Evolutionary conservation across 2,888 invertebrate genomes (phyloP).

Genomic region (Deilephila porcellus): DNA sequence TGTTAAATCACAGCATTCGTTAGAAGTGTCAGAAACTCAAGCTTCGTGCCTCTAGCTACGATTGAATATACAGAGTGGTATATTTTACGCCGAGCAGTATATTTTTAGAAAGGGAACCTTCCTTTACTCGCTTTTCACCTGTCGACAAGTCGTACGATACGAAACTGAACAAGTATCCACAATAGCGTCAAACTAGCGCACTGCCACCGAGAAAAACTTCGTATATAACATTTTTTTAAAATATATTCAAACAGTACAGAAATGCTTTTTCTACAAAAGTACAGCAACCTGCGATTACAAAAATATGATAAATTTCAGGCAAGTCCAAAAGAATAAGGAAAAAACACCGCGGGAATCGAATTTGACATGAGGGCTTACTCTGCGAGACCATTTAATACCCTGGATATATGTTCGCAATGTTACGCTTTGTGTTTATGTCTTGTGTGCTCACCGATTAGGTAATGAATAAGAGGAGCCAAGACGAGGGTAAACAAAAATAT

Average conservation of each 20-base stretch:
- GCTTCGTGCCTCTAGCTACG: no score
- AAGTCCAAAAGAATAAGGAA: conserved; percentile 2
- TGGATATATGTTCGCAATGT: not conserved
- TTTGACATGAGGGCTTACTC: conserved; percentile 1
- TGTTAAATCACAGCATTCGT: no score
- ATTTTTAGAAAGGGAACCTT: no score
- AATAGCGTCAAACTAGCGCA: no score
- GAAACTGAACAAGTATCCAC: no score
- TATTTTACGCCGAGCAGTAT: no score
- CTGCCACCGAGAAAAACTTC: no score
- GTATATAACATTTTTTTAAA: not conserved
- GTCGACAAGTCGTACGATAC: no score
- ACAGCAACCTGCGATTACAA: not conserved
- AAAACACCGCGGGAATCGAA: conserved; percentile 8
- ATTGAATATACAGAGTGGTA: not conserved
- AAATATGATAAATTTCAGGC: conserved; percentile 7
- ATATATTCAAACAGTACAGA: not conserved
- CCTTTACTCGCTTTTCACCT: no score
- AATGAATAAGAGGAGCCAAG: not conserved
- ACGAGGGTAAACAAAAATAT: not conserved
- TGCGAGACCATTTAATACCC: not conserved
- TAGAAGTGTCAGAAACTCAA: no score
- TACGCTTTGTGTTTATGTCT: not conserved
- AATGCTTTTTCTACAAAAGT: not conserved
- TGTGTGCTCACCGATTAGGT: not conserved